phyloP scores from a whole-genome alignment of 2,797 vertebrate genomes.

The Syngnathus acus region DNA sequence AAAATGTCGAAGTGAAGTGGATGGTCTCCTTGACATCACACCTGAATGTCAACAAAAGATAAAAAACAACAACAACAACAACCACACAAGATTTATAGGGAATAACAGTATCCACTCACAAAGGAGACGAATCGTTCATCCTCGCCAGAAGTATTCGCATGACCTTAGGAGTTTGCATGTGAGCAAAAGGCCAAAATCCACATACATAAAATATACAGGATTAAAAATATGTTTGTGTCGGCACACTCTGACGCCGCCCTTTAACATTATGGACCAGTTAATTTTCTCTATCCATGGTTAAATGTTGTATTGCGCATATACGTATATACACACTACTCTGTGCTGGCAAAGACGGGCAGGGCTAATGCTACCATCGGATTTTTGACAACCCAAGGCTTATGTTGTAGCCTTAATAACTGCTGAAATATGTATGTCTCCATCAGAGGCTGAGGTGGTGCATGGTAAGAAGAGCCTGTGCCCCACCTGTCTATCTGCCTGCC shows the following conservation, averaged over 20 bases:
- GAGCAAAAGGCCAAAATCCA: background rate
- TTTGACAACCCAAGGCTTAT: constrained; percentile 15
- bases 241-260: background rate
- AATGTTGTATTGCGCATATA: background rate
- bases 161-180: background rate
- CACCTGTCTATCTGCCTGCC: constrained; percentile 49
- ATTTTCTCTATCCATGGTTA: background rate
- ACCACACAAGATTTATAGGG: too few species aligned
- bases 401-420: constrained; percentile 35
- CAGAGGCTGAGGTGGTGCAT: constrained; percentile 18
- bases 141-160: background rate
- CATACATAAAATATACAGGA: background rate
- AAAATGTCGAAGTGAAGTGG: background rate
- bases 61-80: too few species aligned
- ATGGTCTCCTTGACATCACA: background rate
- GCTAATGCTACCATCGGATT: constrained; percentile 24
- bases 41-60: background rate
- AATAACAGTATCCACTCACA: too few species aligned
- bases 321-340: background rate
- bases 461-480: constrained; percentile 42
- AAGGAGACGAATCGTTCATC: too few species aligned
- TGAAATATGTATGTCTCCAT: constrained; percentile 48
- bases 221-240: background rate
- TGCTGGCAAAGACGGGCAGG: constrained; percentile 27
- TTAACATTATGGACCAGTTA: background rate